Base-by-base conservation (phyloP, 2,888 invertebrate genomes). In the Drosophila kambysellisi region DNA sequence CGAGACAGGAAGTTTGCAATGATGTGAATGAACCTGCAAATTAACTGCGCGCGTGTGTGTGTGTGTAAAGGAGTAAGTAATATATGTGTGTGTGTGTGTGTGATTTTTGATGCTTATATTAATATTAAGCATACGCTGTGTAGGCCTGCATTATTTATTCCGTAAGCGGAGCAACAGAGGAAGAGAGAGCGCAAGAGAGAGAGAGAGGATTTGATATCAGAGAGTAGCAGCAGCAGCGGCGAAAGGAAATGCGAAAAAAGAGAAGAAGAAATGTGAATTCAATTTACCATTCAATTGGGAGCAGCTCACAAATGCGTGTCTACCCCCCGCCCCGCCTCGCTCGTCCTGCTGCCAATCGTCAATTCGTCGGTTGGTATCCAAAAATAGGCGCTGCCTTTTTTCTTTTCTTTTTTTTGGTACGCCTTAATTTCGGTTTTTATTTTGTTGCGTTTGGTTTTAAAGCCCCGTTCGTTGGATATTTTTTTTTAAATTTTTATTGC, bases 211-310 rank as follows among this genome's bases (percentile, higher is more conserved):
- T 46, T 25, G 46, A 46, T 46, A 46, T 46, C 25, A 46, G 46
- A 46, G 46, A 46, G 46, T 8, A 15, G 8, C 46, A 25, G 46
- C 46, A 25, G 46, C 46, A 25, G 20, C 25, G 46, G 15, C 46
- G 25, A 81, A 81, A 74, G 70, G 67, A 70, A 79, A 69, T 70
- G 51, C 56, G 51, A 50, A 57, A 61, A 61, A 62, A 29, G 56
- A 30, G 56, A 30, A n/a, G 61, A 62, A 37, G 52, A 52, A 76
- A 57, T 67, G 56, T 65, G 59, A 73, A 80, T 73, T 79, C 65
- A 85, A 89, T 89, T 90, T 87, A 87, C 87, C 87, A 83, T 87
- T 83, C 89, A 82, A 80, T 75, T 69, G 78, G 67, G 72, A 76
- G 78, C 68, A 70, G 77, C 66, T 78, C 64, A 72, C 43, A 43